Evolutionary conservation across 2,797 vertebrate species (phyloP).

Genomic region (Schizopygopsis pylzovi): DNA sequence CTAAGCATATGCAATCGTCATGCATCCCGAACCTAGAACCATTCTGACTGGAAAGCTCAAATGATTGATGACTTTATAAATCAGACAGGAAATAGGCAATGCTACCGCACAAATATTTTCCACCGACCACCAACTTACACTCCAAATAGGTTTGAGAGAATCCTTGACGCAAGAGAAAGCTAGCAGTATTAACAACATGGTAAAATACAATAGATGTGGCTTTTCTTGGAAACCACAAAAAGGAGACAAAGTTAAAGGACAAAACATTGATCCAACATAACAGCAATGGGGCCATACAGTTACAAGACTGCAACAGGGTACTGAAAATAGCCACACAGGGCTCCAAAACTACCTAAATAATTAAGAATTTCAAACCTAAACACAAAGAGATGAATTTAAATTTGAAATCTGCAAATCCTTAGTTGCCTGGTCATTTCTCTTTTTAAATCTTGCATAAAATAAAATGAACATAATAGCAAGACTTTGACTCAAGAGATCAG

Average conservation of each 20-base stretch:
- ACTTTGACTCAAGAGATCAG: conserved; percentile 4
- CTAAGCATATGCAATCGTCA: conserved; percentile 43
- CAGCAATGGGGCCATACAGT: background rate
- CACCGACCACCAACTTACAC: conserved; percentile 52
- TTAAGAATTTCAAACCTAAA: background rate
- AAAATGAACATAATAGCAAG: background rate
- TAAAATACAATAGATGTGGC: conserved; percentile 41
- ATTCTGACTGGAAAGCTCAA: conserved; percentile 51
- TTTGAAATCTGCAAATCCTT: background rate
- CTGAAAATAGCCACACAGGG: conserved; percentile 1
- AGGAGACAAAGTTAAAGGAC: conserved; percentile 7
- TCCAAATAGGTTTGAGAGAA: conserved; percentile 30
- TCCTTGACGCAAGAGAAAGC: conserved; percentile 35
- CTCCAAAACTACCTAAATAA: background rate
- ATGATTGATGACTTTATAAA: conserved; percentile 63
- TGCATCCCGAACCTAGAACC: conserved; percentile 41
- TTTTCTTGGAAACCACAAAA: conserved; percentile 18
- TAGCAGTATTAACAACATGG: conserved; percentile 30
- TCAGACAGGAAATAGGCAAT: conserved; percentile 59
- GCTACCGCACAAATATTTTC: conserved; percentile 58
- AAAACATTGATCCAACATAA: conserved; percentile 26
- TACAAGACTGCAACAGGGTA: background rate
- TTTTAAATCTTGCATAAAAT: background rate
- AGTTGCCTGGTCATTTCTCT: background rate
- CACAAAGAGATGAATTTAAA: conserved; percentile 9